phyloP scores from a whole-genome alignment of 2,113 vertebrate genomes.

The Xenotilapia caudafasciata region DNA sequence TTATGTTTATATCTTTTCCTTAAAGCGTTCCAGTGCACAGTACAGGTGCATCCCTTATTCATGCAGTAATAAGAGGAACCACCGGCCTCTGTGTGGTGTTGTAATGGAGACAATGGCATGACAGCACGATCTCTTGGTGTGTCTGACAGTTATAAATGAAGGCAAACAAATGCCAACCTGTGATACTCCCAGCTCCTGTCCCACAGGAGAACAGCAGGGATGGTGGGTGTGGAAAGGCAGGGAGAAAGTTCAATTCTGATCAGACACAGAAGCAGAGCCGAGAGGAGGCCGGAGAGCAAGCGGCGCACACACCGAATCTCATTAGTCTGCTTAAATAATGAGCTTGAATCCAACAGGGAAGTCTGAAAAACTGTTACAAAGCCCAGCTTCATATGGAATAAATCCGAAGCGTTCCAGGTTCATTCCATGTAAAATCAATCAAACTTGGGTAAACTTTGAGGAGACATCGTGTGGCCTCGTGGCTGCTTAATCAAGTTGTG shows the following conservation, averaged over 20 bases:
- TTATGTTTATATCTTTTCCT: background rate
- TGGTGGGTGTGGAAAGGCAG: background rate
- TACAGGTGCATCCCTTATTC: background rate
- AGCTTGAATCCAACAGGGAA: background rate
- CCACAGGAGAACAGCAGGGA: background rate
- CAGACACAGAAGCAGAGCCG: background rate
- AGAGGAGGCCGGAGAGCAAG: background rate
- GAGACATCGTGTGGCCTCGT: rapidly evolving
- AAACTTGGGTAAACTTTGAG: background rate
- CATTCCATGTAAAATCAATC: background rate
- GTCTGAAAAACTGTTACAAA: background rate
- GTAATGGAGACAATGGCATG: background rate
- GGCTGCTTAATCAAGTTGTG: background rate
- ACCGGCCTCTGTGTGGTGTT: background rate
- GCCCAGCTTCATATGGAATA: background rate
- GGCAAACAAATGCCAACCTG: background rate
- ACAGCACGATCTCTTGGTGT: background rate
- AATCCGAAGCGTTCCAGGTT: rapidly evolving
- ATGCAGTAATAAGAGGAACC: background rate
- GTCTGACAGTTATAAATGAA: background rate
- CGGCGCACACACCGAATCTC: too few species aligned
- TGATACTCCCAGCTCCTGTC: background rate
- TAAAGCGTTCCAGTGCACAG: rapidly evolving
- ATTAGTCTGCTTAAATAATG: background rate
- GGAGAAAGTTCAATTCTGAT: rapidly evolving